Evolutionary conservation across 2,113 vertebrate species (phyloP), one percentile per base, ranked within the genome.

Genomic region (Camelus bactrianus): DNA sequence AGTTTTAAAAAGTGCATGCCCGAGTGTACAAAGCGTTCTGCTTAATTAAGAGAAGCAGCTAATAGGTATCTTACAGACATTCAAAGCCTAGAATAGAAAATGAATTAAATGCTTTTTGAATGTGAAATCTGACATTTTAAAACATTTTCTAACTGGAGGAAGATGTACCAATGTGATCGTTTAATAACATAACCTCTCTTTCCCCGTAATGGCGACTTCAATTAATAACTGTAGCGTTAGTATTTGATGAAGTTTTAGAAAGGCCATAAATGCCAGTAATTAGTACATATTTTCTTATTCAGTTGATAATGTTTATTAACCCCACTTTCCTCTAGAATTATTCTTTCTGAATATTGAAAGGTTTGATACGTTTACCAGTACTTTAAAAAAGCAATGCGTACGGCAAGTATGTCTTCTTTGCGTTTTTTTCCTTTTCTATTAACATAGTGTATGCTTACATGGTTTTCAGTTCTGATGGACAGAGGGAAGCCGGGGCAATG

Each of bases 31-130:
- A 46, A 80, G 38, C 67, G 13, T 64, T 52, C 7, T 24, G 52
- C 46, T 93, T 89, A 65, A 80, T 86, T 73, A 65, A 89, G 54
- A 88, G 92, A n/a, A 56, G 52, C 19, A 64, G 6, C 28, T 82
- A 12, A 75, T 42, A 22, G 22, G 8, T 58, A 8, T n/a, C 28
- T 54, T 83, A 30, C 52, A 88, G 83, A 75, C 50, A 65, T 76
- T 58, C 54, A 82, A 38, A 81, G 26, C 73, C 80, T 50, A 10
- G 7, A 15, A 30, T 10, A n/a, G 72, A 67, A 93, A 42, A 46
- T 48, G 22, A 52, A 14, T 46, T 65, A n/a, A 26, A 46, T 83
- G 22, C 16, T 89, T 90, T 76, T 92, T 64, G 30, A 54, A 19
- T 79, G 24, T 56, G 70, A 84, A 73, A 48, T 56, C 12, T 14